Base-by-base conservation (phyloP, 2,888 invertebrate species). In the Drosophila stalkeri region DNA sequence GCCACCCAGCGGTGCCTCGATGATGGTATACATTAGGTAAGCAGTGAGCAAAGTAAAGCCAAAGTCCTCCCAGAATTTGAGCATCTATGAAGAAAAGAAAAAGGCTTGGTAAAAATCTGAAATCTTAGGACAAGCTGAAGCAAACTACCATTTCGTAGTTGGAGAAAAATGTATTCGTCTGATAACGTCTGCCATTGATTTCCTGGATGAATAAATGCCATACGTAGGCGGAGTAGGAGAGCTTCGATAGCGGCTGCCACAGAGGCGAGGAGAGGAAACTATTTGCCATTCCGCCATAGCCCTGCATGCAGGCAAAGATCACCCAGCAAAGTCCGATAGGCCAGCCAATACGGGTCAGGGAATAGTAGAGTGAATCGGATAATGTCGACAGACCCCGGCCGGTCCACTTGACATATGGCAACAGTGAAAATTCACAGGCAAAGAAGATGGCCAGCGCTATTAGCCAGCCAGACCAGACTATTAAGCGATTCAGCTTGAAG, bases 271-370 rank as follows among this genome's bases (percentile, higher is more conserved):
- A 87, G 6, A 92, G 81, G 46, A 92, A 83, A 16, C 74, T 78
- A 49, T 91, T 84, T 6, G 85, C 77, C 51, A 81, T 62, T 0
- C 92, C 91, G 0, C 90, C 92, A 49, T 88, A 82, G 2, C 91
- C 92, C 16, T 90, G 80, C 35, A 84, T 72, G 51, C 92, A 92
- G n/a, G 90, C 90, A 39, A 90, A 92, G 2, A 92, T 89, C 7
- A 92, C 80, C 91, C 92, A 91, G 14, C 89, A 83, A 2, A 92
- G 64, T 0, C 72, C 85, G 51, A 91, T 44, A 3, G 92, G 82
- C 92, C 92, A 92, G 18, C 81, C 88, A 5, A 90, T 72, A 11
- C 92, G 87, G 12, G 86, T 87, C 80, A 75, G 18, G 77, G 78
- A 54, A 79, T 77, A 56, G 76, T 64, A 33, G 55, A 75, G 61